Percentiles rank a stretch among this genome's conserved stretches.
phyloP scores from a whole-genome alignment of 2,888 invertebrate species.

The Frankliniella fusca region DNA sequence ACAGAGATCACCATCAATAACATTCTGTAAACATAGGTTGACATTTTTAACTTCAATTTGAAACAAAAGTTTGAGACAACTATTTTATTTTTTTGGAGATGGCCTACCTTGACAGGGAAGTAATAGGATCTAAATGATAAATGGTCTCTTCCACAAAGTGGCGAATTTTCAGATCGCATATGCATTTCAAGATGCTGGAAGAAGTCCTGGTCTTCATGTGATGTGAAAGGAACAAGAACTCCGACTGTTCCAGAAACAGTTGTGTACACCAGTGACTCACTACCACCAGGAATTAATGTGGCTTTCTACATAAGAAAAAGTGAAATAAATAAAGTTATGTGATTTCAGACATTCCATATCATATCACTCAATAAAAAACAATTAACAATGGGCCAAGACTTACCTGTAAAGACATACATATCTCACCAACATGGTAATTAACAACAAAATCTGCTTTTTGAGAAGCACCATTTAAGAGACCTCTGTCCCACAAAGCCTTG shows the following conservation, averaged over 20 bases:
- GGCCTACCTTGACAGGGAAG: conserved; percentile 85
- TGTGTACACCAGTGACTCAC: conserved; percentile 93
- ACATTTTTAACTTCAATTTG: conserved; percentile 25
- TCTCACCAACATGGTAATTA: conserved; percentile 94
- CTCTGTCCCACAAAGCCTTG: conserved; percentile 92
- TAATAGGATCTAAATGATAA: conserved; percentile 95
- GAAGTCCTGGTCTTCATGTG: conserved; percentile 96
- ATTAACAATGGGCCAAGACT: conserved; percentile 25
- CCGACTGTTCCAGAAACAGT: conserved; percentile 92
- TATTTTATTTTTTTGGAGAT: neutral
- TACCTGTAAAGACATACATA: conserved; percentile 84
- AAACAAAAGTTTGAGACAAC: no score
- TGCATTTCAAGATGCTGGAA: conserved; percentile 99
- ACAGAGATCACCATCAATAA: conserved; percentile 97
- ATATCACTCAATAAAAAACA: neutral
- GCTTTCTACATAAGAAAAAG: conserved; percentile 69
- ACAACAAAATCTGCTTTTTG: conserved; percentile 93
- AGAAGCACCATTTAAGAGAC: conserved; percentile 91
- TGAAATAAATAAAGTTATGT: no score
- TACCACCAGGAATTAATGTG: conserved; percentile 94
- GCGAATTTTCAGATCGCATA: conserved; percentile 94
- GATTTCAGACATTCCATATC: neutral
- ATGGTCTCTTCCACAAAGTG: conserved; percentile 95
- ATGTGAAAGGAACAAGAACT: conserved; percentile 88
- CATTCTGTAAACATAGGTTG: conserved; percentile 64